Evolutionary conservation across 2,113 vertebrate genomes (phyloP).

Genomic region (Silurus glanis): DNA sequence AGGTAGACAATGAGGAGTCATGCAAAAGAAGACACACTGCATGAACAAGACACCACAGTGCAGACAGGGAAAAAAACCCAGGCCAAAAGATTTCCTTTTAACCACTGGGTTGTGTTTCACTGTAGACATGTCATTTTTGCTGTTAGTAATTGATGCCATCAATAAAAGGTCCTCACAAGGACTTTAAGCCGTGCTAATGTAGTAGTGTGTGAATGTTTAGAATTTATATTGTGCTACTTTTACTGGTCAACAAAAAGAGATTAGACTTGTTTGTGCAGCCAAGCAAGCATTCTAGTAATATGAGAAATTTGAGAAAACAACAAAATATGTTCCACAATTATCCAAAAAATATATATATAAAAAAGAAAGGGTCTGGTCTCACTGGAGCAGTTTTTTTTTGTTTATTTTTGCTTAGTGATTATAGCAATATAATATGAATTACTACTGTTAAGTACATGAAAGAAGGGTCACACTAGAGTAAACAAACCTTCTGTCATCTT

Average conservation of each 20-base stretch:
- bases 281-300: neutral
- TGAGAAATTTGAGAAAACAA: neutral
- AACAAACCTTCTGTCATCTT: constrained; percentile 3
- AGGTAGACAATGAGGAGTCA: constrained; percentile 37
- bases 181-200: neutral
- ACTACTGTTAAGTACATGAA: no score
- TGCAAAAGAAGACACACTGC: constrained; percentile 29
- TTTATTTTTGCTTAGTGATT: no score
- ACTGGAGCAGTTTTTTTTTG: no score
- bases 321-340: neutral
- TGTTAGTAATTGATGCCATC: neutral
- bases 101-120: neutral
- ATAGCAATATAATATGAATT: no score
- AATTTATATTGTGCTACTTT: neutral
- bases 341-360: neutral
- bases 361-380: neutral
- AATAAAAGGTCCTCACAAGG: neutral
- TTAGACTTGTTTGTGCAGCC: neutral
- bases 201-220: neutral
- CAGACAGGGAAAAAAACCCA: neutral
- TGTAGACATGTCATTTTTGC: neutral
- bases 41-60: constrained; percentile 24
- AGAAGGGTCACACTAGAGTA: neutral
- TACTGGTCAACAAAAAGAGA: neutral
- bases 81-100: neutral